phyloP scores from a whole-genome alignment of 2,888 invertebrate genomes.

The Alcis repandata region DNA sequence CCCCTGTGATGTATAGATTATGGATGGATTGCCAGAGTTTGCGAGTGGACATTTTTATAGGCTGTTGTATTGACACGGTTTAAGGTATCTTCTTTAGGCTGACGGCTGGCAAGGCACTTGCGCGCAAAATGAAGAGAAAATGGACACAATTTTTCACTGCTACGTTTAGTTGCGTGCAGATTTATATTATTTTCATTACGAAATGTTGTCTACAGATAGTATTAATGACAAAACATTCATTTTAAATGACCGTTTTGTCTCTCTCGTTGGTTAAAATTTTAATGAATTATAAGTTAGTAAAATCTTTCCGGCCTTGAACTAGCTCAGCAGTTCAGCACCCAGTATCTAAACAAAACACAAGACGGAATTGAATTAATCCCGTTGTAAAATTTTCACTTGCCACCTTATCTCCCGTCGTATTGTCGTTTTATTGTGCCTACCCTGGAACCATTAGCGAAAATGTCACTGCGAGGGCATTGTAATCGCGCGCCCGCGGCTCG shows the following conservation, averaged over 20 bases:
- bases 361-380: slow-evolving; percentile 81
- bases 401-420: slow-evolving; percentile 85
- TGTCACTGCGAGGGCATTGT: slow-evolving; percentile 85
- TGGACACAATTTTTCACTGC: not conserved
- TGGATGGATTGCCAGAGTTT: slow-evolving; percentile 46
- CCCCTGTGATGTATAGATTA: slow-evolving; percentile 54
- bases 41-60: slow-evolving; percentile 42
- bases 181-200: too few relatives aligned
- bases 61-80: slow-evolving; percentile 36
- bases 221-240: not conserved
- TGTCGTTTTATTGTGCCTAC: slow-evolving; percentile 86
- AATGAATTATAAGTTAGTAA: not conserved
- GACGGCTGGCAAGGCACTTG: not conserved
- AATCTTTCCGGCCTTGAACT: slow-evolving; percentile 16
- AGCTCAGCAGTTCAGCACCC: slow-evolving; percentile 44
- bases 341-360: slow-evolving; percentile 50
- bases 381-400: slow-evolving; percentile 85
- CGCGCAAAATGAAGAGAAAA: not conserved
- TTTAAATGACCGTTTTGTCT: not conserved
- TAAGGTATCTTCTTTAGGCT: slow-evolving; percentile 19
- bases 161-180: too few relatives aligned
- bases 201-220: not conserved
- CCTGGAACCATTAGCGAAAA: slow-evolving; percentile 86
- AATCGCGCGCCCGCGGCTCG: slow-evolving; percentile 76
- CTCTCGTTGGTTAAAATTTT: not conserved